Conservation (phyloP, 2,797 vertebrate genomes). For the Serranus cabrilla region DNA sequence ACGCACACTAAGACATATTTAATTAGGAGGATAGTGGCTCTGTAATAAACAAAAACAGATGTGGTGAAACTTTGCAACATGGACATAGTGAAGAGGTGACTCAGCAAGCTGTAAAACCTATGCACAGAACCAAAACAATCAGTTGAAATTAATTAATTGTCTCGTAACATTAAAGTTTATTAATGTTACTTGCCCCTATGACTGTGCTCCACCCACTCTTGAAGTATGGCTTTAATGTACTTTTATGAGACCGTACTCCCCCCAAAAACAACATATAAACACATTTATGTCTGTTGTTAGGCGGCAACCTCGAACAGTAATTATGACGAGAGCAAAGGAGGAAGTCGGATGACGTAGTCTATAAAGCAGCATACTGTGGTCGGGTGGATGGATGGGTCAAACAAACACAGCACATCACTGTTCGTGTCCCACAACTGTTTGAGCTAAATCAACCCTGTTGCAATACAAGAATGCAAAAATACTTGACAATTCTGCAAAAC, state of each 20-base stretch:
- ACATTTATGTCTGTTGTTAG: too few relatives aligned
- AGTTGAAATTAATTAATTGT: not conserved
- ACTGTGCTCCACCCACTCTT: not conserved
- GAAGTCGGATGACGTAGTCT: too few relatives aligned
- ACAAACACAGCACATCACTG: too few relatives aligned
- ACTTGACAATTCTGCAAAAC: not conserved
- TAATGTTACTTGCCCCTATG: not conserved
- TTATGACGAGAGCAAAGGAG: too few relatives aligned
- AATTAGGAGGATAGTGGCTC: constrained; percentile 12
- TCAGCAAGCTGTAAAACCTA: constrained; percentile 5
- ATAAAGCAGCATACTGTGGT: too few relatives aligned
- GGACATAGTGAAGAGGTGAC: not conserved
- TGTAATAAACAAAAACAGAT: constrained; percentile 7
- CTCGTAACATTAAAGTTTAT: not conserved
- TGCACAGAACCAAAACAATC: not conserved
- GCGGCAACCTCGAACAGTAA: too few relatives aligned
- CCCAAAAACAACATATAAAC: too few relatives aligned
- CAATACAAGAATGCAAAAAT: not conserved
- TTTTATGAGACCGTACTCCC: not conserved
- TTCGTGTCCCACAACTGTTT: not conserved
- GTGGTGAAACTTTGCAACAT: not conserved
- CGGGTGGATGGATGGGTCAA: too few relatives aligned
- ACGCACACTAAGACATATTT: constrained; percentile 2
- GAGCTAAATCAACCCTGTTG: too few relatives aligned
- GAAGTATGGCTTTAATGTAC: not conserved